Evolutionary conservation across 2,113 vertebrate species (phyloP).

Genomic region (Eublepharis macularius): DNA sequence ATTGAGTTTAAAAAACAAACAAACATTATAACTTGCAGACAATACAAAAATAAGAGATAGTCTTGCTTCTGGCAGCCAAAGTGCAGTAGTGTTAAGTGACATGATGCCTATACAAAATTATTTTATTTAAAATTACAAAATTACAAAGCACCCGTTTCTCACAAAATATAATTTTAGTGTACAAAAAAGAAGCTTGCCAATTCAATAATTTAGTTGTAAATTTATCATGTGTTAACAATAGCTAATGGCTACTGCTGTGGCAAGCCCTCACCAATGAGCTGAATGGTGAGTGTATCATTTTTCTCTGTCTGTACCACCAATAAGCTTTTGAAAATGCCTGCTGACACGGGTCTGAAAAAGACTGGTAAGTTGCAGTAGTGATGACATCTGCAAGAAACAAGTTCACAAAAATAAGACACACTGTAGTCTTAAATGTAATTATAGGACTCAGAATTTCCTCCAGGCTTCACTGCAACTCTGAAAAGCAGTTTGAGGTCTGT

Average conservation of each 20-base stretch:
- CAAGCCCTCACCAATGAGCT: constrained; percentile 84
- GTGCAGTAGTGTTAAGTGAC: constrained; percentile 62
- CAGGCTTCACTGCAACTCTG: background rate
- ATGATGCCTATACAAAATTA: constrained; percentile 56
- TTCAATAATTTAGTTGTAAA: constrained; percentile 27
- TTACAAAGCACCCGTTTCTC: constrained; percentile 60
- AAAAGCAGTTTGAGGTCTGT: background rate
- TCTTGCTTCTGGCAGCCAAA: constrained; percentile 55
- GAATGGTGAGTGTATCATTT: constrained; percentile 78
- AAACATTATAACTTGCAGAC: constrained; percentile 58
- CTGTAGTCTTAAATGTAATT: background rate
- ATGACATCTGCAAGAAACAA: constrained; percentile 77
- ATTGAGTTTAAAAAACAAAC: constrained; percentile 63
- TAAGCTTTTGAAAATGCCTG: constrained; percentile 79
- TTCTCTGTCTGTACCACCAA: constrained; percentile 81
- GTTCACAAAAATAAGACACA: background rate
- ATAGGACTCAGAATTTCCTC: background rate
- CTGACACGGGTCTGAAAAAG: constrained; percentile 85
- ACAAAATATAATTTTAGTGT: constrained; percentile 66
- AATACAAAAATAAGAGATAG: constrained; percentile 71
- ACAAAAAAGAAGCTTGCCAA: constrained; percentile 41
- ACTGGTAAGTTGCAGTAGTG: constrained; percentile 95
- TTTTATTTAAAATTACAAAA: constrained; percentile 59
- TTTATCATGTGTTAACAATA: constrained; percentile 25
- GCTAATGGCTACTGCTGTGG: constrained; percentile 41